Base-by-base conservation (phyloP, 2,797 vertebrate genomes). In the Oreortyx pictus region DNA sequence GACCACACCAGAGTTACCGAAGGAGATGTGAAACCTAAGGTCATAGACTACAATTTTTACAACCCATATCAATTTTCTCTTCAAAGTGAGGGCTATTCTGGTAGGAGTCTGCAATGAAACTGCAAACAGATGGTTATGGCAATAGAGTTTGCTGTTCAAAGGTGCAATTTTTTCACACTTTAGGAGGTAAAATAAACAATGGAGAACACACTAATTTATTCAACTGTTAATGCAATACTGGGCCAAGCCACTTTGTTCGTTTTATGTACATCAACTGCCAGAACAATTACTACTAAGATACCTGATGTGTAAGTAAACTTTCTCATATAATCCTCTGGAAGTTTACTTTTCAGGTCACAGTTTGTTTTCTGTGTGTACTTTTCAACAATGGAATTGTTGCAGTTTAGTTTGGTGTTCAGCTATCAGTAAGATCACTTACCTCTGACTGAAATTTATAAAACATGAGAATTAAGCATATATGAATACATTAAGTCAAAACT, bases 111-210 rank as follows among this genome's bases (percentile, higher is more conserved):
- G 84, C 86, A 96, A 96, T 93, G 93, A 96, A 97, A 97, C 91
- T 94, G 92, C 95, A 96, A 95, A 86, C 96, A 93, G 89, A 94
- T 92, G 91, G 92, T 93, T 94, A 83, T 78, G 85, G 92, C 78
- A 76, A 80, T 70, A 76, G 73, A 88, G 88, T 86, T 96, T 94
- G 92, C 84, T 93, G 83, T 94, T 96, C 91, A 95, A 96, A 96
- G 93, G 86, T 96, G 90, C 92, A 80, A 78, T 91, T 94, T 96
- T 94, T 94, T 93, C 82, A 92, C 95, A 94, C 93, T 89, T 97
- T 93, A 96, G 95, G 96, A 96, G 96, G 96, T 95, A 96, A 97
- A 97, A 94, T 88, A 97, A 97, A 97, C 96, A 97, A 91, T 54
- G 66, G 72, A 92, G 93, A 94, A 93, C 3, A 72, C 74, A 92